Evolutionary conservation across 2,113 vertebrate genomes (phyloP).

Genomic region (Larimichthys polyactis): DNA sequence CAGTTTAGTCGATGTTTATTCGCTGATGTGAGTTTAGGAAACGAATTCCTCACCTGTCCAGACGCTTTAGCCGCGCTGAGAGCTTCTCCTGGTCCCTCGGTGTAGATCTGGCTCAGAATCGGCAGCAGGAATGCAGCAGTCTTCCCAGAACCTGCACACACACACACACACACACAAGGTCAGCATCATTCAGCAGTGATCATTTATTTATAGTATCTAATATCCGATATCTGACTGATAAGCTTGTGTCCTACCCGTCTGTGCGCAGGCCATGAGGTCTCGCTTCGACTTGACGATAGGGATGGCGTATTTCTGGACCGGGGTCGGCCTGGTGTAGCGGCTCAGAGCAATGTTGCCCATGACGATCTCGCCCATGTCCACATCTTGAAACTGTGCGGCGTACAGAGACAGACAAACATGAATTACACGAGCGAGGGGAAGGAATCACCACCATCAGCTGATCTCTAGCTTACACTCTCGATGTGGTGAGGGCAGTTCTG

Average conservation of each 20-base stretch:
- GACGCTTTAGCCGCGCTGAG: slow-evolving; percentile 89
- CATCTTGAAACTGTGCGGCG: slow-evolving; percentile 91
- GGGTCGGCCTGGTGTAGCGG: slow-evolving; percentile 95
- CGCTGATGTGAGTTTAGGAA: neutral
- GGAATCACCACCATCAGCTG: too few relatives aligned
- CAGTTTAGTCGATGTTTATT: neutral
- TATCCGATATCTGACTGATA: too few relatives aligned
- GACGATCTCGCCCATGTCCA: slow-evolving; percentile 98
- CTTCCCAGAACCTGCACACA: slow-evolving; percentile 90
- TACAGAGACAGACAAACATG: neutral
- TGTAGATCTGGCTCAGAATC: slow-evolving; percentile 96
- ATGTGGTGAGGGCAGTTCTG: slow-evolving; percentile 95
- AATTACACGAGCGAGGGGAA: neutral
- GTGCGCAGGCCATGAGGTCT: slow-evolving; percentile 98
- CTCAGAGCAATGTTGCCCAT: slow-evolving; percentile 96
- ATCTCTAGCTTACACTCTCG: slow-evolving; percentile 89
- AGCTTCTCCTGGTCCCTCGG: slow-evolving; percentile 95
- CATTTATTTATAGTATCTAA: neutral
- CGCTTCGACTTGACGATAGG: slow-evolving; percentile 97
- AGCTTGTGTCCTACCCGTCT: slow-evolving; percentile 87
- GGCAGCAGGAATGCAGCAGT: slow-evolving; percentile 97
- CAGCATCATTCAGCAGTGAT: neutral
- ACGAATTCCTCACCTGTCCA: slow-evolving; percentile 69
- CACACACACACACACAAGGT: slow-evolving; percentile 14
- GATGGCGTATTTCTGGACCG: slow-evolving; percentile 98